Conservation (phyloP, 2,888 invertebrate species). For the Ptychoptera albimana region DNA sequence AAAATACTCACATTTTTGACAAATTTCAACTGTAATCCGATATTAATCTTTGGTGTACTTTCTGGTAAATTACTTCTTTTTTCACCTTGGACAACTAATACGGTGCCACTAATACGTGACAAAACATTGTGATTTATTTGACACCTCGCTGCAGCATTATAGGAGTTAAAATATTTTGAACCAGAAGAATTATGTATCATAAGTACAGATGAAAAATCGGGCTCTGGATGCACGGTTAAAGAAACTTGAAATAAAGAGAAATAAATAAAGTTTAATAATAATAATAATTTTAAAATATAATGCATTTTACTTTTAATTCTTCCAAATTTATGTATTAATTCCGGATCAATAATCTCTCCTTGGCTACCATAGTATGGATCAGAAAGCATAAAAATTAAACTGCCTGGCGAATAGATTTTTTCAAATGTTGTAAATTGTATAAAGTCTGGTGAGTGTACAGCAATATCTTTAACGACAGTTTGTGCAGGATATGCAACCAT, state of each 20-base stretch:
- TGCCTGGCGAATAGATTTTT: slow-evolving; percentile 51
- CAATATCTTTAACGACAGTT: slow-evolving; percentile 45
- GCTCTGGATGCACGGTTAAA: slow-evolving; percentile 22
- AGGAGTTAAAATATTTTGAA: slow-evolving; percentile 17
- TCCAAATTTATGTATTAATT: slow-evolving; percentile 21
- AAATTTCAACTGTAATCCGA: slow-evolving; percentile 85
- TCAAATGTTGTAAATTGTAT: slow-evolving; percentile 25
- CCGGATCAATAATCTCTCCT: slow-evolving; percentile 46
- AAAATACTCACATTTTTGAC: slow-evolving; percentile 50
- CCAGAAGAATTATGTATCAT: slow-evolving; percentile 16
- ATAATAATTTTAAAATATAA: slow-evolving; percentile 1
- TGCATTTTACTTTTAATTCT: slow-evolving; percentile 20
- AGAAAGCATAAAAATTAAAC: slow-evolving; percentile 58
- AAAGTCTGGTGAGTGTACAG: slow-evolving; percentile 28
- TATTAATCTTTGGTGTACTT: slow-evolving; percentile 44
- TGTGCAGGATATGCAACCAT: slow-evolving; percentile 45
- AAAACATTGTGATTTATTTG: slow-evolving; percentile 54
- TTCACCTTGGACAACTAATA: slow-evolving; percentile 45
- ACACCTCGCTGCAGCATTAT: slow-evolving; percentile 22
- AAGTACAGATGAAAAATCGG: slow-evolving; percentile 18
- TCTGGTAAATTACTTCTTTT: slow-evolving; percentile 27
- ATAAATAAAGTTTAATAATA: neutral
- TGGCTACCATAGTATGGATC: slow-evolving; percentile 66
- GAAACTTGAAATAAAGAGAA: slow-evolving; percentile 15
- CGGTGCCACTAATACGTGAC: slow-evolving; percentile 73